These are phyloP conservation scores for Cremastinae sp. DNA, from an alignment of 2,888 invertebrate species.

Conservation along the genomic window DNA sequence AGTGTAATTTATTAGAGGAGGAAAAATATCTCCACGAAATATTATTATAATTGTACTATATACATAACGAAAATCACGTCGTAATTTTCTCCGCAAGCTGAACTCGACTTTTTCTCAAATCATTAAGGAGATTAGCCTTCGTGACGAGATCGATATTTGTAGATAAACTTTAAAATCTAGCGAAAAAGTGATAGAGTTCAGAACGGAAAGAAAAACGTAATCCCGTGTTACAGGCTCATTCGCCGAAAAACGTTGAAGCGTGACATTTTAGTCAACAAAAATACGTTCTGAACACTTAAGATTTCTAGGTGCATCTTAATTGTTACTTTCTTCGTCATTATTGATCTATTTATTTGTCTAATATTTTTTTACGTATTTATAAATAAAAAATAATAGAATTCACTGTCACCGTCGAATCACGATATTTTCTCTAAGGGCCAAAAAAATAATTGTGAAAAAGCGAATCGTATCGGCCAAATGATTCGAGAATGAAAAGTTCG, in stretches of 20 bases:
- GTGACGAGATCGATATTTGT: background rate
- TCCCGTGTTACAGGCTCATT: constrained; percentile 38
- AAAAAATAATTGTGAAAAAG: too few relatives aligned
- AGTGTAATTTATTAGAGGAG: constrained; percentile 40
- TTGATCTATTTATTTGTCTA: constrained; percentile 40
- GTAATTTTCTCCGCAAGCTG: constrained; percentile 1
- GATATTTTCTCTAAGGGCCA: constrained; percentile 47
- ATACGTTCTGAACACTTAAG: constrained; percentile 29
- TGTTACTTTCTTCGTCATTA: constrained; percentile 18
- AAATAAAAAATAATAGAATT: constrained; percentile 32
- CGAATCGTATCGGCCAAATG: too few relatives aligned
- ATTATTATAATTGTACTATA: constrained; percentile 34
- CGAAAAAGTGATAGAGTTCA: too few relatives aligned
- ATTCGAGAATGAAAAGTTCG: too few relatives aligned
- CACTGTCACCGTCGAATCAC: too few relatives aligned
- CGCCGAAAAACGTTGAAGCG: constrained; percentile 34
- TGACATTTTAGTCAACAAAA: constrained; percentile 20
- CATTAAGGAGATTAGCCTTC: background rate
- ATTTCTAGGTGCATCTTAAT: constrained; percentile 27
- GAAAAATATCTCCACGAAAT: constrained; percentile 37
- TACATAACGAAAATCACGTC: constrained; percentile 9
- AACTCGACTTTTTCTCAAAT: background rate
- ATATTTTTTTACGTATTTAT: constrained; percentile 51
- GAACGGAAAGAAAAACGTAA: constrained; percentile 29
- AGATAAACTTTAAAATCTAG: too few relatives aligned